Base-by-base conservation (phyloP, 2,888 invertebrate genomes). In the Galeopsomyia nigrocyanea region DNA sequence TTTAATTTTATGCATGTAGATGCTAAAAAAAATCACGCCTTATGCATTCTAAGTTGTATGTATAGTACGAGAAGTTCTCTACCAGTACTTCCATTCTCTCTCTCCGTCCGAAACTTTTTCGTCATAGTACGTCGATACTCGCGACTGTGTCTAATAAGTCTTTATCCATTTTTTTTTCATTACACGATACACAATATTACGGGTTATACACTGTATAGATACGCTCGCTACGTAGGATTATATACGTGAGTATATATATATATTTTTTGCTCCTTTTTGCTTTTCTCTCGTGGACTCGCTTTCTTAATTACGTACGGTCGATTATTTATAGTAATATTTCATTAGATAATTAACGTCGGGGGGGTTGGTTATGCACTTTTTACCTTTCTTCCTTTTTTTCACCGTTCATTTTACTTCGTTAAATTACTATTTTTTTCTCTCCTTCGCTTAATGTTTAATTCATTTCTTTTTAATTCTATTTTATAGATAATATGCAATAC, bases 271-370 rank as follows among this genome's bases (percentile, higher is more conserved):
- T 62, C 46, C 47, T 49, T 60, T 39, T 55, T 31, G 3, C 46
- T 57, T 22, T 51, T 22, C 74, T 76, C 75, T 77, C 78, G 77
- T 76, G 77, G 78, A 74, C 77, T 80, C 77, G 76, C 78, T 79
- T 26, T 78, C 81, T 82, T 82, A 82, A 80, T 82, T 82, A 83
- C 81, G 80, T 81, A 83, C 80, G 81, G 80, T 80, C 82, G 75
- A 82, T 80, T 81, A 81, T 82, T 80, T 79, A 78, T 80, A 80
- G 77, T 80, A 80, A 77, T 78, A 79, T 77, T 82, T 80, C 79
- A 77, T 81, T 80, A 79, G 77, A 71, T 82, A 80, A 82, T 82
- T 81, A 82, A 77, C 79, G 79, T 80, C 80, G 80, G 77, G 68
- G 63, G 77, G 68, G 63, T 63, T 73, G 60, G 55, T 75, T 73